Evolutionary conservation across 1,140 invertebrate species (phyloP).

Genomic region (Hycleus cichorii): DNA sequence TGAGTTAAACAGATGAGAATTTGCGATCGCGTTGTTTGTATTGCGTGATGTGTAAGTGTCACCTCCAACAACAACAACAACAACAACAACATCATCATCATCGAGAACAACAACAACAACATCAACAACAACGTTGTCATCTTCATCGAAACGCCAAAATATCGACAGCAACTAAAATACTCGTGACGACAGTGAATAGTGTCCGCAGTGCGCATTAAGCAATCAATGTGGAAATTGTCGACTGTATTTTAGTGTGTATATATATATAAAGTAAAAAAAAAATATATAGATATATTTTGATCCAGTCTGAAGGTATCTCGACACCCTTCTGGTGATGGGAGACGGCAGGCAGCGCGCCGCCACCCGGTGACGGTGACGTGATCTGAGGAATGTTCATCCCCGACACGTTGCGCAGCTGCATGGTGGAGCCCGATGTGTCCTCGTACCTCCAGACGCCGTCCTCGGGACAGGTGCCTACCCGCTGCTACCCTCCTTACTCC

Average conservation of each 20-base stretch:
- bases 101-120: no score
- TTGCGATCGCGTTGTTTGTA: neutral
- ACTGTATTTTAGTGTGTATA: neutral
- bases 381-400: slow-evolving; percentile 69
- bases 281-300: no score
- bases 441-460: slow-evolving; percentile 73
- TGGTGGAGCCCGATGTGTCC: slow-evolving; percentile 77
- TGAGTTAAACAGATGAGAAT: neutral
- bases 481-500: slow-evolving; percentile 39
- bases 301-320: neutral
- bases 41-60: slow-evolving; percentile 7
- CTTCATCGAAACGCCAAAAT: neutral
- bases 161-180: neutral
- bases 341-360: slow-evolving; percentile 25
- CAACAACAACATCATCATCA: no score
- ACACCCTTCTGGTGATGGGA: slow-evolving; percentile 31
- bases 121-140: no score
- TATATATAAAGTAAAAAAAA: neutral
- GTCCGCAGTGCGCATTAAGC: slow-evolving; percentile 15
- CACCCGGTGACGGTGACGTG: slow-evolving; percentile 36
- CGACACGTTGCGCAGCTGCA: slow-evolving; percentile 70
- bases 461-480: slow-evolving; percentile 64
- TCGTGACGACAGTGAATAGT: slow-evolving; percentile 5
- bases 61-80: no score
- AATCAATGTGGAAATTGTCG: slow-evolving; percentile 11